A percentile compares a stretch with the other conserved stretches of the same genome.
phyloP scores from a whole-genome alignment of 2,888 invertebrate genomes.

The Dasypolia templi region DNA sequence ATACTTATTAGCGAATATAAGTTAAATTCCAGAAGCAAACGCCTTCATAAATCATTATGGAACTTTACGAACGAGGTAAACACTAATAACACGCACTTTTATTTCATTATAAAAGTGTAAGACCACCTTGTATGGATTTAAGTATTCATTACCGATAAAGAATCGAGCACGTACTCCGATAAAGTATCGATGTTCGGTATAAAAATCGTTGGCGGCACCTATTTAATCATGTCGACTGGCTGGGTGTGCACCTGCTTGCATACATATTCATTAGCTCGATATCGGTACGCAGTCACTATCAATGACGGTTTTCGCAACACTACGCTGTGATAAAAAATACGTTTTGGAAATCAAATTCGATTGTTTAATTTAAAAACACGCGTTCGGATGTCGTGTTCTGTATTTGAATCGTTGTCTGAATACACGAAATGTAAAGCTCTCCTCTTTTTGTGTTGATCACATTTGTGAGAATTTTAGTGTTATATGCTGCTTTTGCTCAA shows the following conservation, averaged over 20 bases:
- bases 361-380: slow-evolving; percentile 62
- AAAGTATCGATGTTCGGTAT: slow-evolving; percentile 81
- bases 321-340: slow-evolving; percentile 63
- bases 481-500: neutral
- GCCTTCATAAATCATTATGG: slow-evolving; percentile 59
- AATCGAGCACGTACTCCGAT: slow-evolving; percentile 75
- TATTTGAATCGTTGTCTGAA: slow-evolving; percentile 62
- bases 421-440: slow-evolving; percentile 54
- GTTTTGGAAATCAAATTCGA: slow-evolving; percentile 66
- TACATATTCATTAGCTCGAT: slow-evolving; percentile 88
- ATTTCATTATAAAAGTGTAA: slow-evolving; percentile 60
- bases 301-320: slow-evolving; percentile 83
- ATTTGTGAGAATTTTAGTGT: slow-evolving; percentile 17
- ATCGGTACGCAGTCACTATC: slow-evolving; percentile 84
- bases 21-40: slow-evolving; percentile 62
- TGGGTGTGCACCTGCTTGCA: slow-evolving; percentile 84
- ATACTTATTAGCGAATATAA: slow-evolving; percentile 58
- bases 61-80: slow-evolving; percentile 59
- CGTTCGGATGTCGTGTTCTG: slow-evolving; percentile 61
- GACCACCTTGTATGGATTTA: slow-evolving; percentile 69
- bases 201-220: slow-evolving; percentile 87
- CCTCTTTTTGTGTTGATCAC: slow-evolving; percentile 19
- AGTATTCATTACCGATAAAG: slow-evolving; percentile 74
- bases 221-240: slow-evolving; percentile 83
- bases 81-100: slow-evolving; percentile 56